These are phyloP conservation scores for Petrocephalus zakoni DNA, from an alignment of 2,113 vertebrate species.

Conservation along the genomic window DNA sequence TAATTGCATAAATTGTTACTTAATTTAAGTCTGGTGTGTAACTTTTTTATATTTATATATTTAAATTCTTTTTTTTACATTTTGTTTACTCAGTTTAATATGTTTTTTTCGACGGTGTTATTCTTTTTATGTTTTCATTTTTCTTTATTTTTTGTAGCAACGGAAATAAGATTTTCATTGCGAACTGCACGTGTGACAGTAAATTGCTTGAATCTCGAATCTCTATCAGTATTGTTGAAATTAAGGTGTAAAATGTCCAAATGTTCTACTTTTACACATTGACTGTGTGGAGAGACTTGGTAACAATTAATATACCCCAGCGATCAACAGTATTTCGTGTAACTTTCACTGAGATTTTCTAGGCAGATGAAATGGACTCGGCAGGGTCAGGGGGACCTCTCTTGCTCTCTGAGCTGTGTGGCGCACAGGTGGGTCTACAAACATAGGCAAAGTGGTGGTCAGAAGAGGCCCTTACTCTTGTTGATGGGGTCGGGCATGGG, in stretches of 20 bases:
- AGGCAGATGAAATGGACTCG: background rate
- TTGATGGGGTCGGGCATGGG: constrained; percentile 94
- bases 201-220: too few relatives aligned
- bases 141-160: background rate
- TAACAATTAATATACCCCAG: too few relatives aligned
- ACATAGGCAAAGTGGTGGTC: background rate
- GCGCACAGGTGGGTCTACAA: background rate
- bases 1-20: too few relatives aligned
- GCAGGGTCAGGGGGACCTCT: background rate
- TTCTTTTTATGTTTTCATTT: background rate
- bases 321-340: background rate
- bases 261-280: background rate
- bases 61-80: too few relatives aligned
- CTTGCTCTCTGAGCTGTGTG: background rate
- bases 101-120: background rate
- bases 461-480: constrained; percentile 61
- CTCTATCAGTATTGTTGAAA: background rate
- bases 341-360: background rate
- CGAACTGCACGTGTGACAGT: background rate
- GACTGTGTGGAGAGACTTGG: background rate
- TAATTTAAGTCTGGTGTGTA: too few relatives aligned
- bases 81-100: background rate
- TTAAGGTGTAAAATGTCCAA: background rate
- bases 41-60: too few relatives aligned
- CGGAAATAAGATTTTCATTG: background rate